Conservation (phyloP, 2,797 vertebrate genomes). For the Melanotaenia maccullochi region DNA sequence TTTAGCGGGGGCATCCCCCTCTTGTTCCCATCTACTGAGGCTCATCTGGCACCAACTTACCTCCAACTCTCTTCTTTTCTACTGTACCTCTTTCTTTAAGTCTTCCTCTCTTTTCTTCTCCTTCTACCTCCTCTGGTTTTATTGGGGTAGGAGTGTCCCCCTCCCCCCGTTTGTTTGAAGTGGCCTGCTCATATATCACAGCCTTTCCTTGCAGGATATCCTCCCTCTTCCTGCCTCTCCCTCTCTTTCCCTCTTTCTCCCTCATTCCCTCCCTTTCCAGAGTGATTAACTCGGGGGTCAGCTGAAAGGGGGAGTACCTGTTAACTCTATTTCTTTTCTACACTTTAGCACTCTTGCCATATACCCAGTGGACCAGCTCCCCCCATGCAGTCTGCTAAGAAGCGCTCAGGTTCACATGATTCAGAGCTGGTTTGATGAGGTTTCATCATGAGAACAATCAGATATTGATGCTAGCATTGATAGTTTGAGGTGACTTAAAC, state of each 20-base stretch:
- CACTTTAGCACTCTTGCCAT: slow-evolving; percentile 58
- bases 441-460: slow-evolving; percentile 5
- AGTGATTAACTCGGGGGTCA: slow-evolving; percentile 36
- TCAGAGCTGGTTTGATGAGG: slow-evolving; percentile 6
- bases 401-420: slow-evolving; percentile 9
- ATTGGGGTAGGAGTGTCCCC: slow-evolving; percentile 69
- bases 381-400: slow-evolving; percentile 30
- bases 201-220: slow-evolving; percentile 71
- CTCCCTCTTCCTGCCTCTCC: slow-evolving; percentile 71
- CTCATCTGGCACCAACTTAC: slow-evolving; percentile 51
- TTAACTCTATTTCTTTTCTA: slow-evolving; percentile 71
- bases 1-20: slow-evolving; percentile 13
- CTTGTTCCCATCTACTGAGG: slow-evolving; percentile 22
- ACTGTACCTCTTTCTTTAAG: slow-evolving; percentile 58
- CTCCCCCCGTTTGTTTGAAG: slow-evolving; percentile 75
- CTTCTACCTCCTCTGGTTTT: slow-evolving; percentile 72
- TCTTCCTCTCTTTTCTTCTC: slow-evolving; percentile 52
- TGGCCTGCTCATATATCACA: slow-evolving; percentile 79
- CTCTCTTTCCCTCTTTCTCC: slow-evolving; percentile 39
- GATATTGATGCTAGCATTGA: slow-evolving; percentile 5
- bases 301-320: slow-evolving; percentile 51
- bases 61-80: slow-evolving; percentile 39
- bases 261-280: slow-evolving; percentile 33
- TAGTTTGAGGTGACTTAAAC: not conserved
- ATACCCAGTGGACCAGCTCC: slow-evolving; percentile 37